Percentiles rank a stretch among this genome's conserved stretches.
Evolutionary conservation across 2,797 vertebrate genomes (phyloP).

Genomic region (Benthosema pterotum): DNA sequence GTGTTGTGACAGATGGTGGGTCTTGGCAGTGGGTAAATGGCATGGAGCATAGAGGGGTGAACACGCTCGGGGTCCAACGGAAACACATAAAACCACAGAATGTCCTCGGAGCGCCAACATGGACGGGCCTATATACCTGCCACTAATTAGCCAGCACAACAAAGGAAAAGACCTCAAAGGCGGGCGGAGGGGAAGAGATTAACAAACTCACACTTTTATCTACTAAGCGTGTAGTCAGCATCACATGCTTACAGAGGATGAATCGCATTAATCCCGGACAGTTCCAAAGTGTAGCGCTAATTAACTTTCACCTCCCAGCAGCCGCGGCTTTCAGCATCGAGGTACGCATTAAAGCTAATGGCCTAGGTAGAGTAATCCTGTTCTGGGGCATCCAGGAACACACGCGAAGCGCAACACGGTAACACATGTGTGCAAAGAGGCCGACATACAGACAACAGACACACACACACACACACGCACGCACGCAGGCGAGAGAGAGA

Average conservation of each 20-base stretch:
- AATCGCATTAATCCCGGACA: background rate
- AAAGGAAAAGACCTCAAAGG: constrained; percentile 36
- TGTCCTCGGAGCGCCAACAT: background rate
- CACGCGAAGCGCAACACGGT: too few species aligned
- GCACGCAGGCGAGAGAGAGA: too few species aligned
- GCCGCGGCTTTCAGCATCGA: constrained; percentile 20
- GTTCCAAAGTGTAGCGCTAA: background rate
- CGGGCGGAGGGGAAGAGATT: constrained; percentile 8
- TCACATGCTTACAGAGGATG: constrained; percentile 6
- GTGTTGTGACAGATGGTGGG: too few species aligned
- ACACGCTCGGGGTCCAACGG: background rate
- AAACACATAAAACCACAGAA: too few species aligned
- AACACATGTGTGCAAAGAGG: too few species aligned
- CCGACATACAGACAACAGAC: too few species aligned
- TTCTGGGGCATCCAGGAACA: constrained; percentile 5
- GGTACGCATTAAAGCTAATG: constrained; percentile 21
- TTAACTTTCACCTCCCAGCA: constrained; percentile 10
- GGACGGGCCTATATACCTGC: too few species aligned
- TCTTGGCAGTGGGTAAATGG: constrained; percentile 10
- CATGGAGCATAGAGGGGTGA: constrained; percentile 5
- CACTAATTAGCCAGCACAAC: constrained; percentile 53
- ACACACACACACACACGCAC: too few species aligned
- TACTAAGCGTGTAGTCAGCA: constrained; percentile 6
- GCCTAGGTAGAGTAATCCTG: constrained; percentile 9
- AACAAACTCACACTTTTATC: constrained; percentile 29